A percentile compares a stretch with the other conserved stretches of the same genome.
These are phyloP conservation scores for Nannoperca australis DNA, from an alignment of 2,797 vertebrate species.

Conservation along the genomic window DNA sequence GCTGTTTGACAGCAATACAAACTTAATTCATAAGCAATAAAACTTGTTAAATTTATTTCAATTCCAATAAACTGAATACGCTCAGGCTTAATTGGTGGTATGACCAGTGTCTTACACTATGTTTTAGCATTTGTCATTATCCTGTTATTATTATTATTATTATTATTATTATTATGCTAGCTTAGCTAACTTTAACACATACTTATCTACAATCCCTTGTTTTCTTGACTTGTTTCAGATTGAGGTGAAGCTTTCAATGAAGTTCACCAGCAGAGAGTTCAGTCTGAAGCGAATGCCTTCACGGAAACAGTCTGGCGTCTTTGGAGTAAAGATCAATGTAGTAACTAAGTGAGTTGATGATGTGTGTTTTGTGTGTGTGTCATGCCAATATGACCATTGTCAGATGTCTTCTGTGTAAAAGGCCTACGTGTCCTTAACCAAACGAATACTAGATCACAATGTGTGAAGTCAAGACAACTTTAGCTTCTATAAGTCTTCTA, in stretches of 20 bases:
- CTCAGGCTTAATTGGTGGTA: no score
- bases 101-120: no score
- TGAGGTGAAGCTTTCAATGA: constrained; percentile 94
- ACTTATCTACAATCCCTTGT: neutral
- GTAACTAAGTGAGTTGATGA: constrained; percentile 92
- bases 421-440: no score
- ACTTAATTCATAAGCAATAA: no score
- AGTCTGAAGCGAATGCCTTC: constrained; percentile 96
- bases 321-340: constrained; percentile 93
- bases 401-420: neutral
- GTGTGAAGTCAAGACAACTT: neutral
- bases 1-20: no score
- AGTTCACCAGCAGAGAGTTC: constrained; percentile 95
- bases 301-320: constrained; percentile 94
- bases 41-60: no score
- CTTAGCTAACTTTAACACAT: neutral
- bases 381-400: neutral
- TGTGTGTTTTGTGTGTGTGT: neutral
- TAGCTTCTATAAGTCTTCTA: neutral
- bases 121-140: neutral
- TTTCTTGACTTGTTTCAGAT: constrained; percentile 79
- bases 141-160: no score
- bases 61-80: no score
- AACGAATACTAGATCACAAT: neutral
- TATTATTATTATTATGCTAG: no score